Conservation (phyloP, 2,888 invertebrate genomes). For the Trichogramma evanescens region DNA sequence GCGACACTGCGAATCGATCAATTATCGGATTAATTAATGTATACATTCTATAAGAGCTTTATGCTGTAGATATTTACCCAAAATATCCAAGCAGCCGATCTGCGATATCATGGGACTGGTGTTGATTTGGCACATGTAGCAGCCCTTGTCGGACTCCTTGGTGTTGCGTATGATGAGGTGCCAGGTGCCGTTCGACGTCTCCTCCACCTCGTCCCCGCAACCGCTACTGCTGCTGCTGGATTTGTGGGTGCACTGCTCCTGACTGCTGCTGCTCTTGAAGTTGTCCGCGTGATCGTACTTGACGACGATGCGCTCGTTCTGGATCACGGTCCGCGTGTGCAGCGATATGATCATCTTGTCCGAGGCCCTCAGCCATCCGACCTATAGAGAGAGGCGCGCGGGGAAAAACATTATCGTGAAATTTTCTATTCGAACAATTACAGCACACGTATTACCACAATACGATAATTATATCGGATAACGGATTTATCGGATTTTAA, state of each 20-base stretch:
- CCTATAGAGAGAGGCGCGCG: constrained; percentile 50
- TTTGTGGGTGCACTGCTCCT: constrained; percentile 17
- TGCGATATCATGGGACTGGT: constrained; percentile 81
- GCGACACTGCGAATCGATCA: constrained; percentile 50
- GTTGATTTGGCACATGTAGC: constrained; percentile 90
- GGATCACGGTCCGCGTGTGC: constrained; percentile 76
- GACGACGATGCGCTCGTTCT: constrained; percentile 75
- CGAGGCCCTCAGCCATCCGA: constrained; percentile 83
- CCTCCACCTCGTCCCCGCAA: constrained; percentile 73
- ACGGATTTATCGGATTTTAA: too few species aligned
- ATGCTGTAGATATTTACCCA: constrained; percentile 54
- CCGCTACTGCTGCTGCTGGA: constrained; percentile 37
- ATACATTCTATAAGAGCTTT: background rate
- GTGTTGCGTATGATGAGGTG: constrained; percentile 76
- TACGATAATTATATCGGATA: too few species aligned
- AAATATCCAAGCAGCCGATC: constrained; percentile 80
- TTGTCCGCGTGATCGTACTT: constrained; percentile 62
- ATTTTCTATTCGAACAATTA: too few species aligned
- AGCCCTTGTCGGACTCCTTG: constrained; percentile 75
- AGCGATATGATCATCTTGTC: constrained; percentile 85
- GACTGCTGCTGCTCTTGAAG: constrained; percentile 33
- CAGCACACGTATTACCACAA: too few species aligned
- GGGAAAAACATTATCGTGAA: too few species aligned
- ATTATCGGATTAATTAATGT: background rate
- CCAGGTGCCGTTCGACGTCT: constrained; percentile 75